A percentile compares a stretch with the other conserved stretches of the same genome.
phyloP scores from a whole-genome alignment of 2,888 invertebrate species.

The Germaria angustata region DNA sequence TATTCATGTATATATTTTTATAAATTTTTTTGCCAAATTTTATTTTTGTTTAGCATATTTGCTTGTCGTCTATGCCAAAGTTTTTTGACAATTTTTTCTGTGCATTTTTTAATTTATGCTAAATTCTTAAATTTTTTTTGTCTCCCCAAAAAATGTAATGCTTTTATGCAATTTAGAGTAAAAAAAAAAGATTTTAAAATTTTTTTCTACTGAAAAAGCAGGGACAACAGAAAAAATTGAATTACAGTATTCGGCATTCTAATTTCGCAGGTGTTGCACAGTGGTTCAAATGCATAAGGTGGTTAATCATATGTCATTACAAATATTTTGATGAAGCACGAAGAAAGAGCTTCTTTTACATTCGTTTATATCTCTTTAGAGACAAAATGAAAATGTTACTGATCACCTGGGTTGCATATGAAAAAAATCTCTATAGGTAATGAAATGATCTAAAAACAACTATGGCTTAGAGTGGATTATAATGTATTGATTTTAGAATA shows the following conservation, averaged over 20 bases:
- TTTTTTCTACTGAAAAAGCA: conserved; percentile 9
- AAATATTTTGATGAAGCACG: too few relatives aligned
- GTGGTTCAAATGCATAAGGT: neutral
- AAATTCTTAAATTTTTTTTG: conserved; percentile 41
- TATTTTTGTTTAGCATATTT: neutral
- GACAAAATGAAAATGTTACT: too few relatives aligned
- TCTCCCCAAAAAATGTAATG: conserved; percentile 41
- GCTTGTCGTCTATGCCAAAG: neutral
- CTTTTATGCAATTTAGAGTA: conserved; percentile 60
- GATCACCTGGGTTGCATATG: too few relatives aligned
- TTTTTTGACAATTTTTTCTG: neutral
- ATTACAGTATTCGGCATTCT: conserved; percentile 36
- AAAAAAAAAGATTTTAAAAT: conserved; percentile 56
- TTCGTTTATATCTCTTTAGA: too few relatives aligned
- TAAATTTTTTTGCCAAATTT: neutral
- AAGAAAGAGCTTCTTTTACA: too few relatives aligned
- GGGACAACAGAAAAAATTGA: conserved; percentile 47
- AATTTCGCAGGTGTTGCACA: neutral
- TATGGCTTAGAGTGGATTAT: too few relatives aligned
- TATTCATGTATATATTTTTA: neutral
- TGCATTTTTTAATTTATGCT: conserved; percentile 61
- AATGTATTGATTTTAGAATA: too few relatives aligned
- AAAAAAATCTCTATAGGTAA: too few relatives aligned
- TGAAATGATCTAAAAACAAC: too few relatives aligned
- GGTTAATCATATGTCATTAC: too few relatives aligned